phyloP scores from a whole-genome alignment of 2,888 invertebrate genomes.

The Nomada hirtipes region DNA sequence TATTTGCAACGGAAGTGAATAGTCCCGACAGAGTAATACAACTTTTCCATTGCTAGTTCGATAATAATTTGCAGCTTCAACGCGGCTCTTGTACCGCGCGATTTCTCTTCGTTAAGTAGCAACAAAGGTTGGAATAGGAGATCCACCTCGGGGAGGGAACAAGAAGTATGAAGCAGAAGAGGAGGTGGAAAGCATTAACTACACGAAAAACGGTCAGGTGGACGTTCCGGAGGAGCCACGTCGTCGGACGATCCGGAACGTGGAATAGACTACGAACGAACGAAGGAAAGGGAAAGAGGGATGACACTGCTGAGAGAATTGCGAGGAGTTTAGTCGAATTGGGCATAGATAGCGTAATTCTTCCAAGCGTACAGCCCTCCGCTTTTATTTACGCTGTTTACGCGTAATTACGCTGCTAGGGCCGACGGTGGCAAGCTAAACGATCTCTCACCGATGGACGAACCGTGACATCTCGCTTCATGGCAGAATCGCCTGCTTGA shows the following conservation, averaged over 20 bases:
- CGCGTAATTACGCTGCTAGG: too few species aligned
- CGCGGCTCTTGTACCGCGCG: not conserved
- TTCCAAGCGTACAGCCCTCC: constrained; percentile 74
- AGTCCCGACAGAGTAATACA: not conserved
- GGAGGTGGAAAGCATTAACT: not conserved
- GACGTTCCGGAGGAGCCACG: constrained; percentile 30
- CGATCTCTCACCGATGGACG: constrained; percentile 49
- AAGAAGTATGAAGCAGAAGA: not conserved
- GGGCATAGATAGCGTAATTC: constrained; percentile 66
- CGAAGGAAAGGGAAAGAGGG: constrained; percentile 20
- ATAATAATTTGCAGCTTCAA: constrained; percentile 22
- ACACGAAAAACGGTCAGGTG: constrained; percentile 40
- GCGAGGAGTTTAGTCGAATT: constrained; percentile 63
- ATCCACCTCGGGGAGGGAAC: too few species aligned
- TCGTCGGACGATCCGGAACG: constrained; percentile 45
- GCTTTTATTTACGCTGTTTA: constrained; percentile 63
- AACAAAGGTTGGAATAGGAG: not conserved
- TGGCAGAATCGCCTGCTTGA: constrained; percentile 22
- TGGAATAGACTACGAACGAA: constrained; percentile 37
- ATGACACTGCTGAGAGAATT: constrained; percentile 26
- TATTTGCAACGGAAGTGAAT: constrained; percentile 37
- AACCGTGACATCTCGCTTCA: constrained; percentile 36
- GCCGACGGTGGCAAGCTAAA: constrained; percentile 67
- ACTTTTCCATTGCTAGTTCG: constrained; percentile 37
- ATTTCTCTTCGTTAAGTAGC: constrained; percentile 1